phyloP scores from a whole-genome alignment of 2,888 invertebrate genomes.

The Protonemura montana region DNA sequence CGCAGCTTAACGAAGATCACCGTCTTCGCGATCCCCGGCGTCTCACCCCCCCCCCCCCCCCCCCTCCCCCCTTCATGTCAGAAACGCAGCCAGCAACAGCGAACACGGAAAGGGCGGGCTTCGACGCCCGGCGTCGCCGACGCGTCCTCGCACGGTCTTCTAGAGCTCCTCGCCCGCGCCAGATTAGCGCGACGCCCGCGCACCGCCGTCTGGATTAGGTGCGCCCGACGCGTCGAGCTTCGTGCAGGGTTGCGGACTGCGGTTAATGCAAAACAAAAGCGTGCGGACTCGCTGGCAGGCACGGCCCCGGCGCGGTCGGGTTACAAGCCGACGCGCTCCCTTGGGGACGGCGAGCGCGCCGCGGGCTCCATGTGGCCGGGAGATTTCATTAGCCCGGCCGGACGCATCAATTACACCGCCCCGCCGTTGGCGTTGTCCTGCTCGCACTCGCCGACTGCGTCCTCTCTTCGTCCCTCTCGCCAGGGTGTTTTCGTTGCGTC shows the following conservation, averaged over 20 bases:
- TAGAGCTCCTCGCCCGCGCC: neutral
- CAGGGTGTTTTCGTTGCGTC: neutral
- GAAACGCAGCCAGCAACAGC: too few species aligned
- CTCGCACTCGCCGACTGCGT: neutral
- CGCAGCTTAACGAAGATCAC: too few species aligned
- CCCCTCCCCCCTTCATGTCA: too few species aligned
- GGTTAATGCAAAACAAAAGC: neutral
- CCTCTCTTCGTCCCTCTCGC: neutral
- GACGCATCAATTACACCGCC: neutral
- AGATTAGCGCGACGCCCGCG: too few species aligned
- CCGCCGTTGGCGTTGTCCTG: neutral
- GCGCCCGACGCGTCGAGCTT: neutral
- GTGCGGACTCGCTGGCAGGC: neutral
- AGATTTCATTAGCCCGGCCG: constrained; percentile 7
- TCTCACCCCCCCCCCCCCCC: too few species aligned
- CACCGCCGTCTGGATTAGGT: neutral
- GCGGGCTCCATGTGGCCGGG: constrained; percentile 4
- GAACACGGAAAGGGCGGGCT: too few species aligned
- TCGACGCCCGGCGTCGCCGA: too few species aligned
- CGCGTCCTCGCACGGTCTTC: neutral
- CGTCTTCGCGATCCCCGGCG: too few species aligned
- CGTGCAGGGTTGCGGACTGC: neutral
- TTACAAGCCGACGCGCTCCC: neutral
- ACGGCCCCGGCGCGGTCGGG: neutral
- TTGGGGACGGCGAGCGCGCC: neutral